Conservation (phyloP, 2,113 vertebrate species). For the Onychorhynchus coronatus region DNA sequence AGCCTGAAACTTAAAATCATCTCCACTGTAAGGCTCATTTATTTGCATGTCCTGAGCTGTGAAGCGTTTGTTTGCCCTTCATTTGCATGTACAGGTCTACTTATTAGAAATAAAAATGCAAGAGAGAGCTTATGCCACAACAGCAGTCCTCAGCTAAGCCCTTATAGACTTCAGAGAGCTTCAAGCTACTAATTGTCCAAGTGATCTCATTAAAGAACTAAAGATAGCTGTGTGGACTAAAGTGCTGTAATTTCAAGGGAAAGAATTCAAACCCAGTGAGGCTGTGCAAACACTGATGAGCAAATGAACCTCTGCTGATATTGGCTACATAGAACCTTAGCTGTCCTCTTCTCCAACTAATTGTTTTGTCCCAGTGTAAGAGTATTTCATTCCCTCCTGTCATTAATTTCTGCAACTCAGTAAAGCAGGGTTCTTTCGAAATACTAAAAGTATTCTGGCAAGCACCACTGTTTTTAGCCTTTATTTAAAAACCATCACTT, state of each 20-base stretch:
- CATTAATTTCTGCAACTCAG: not conserved
- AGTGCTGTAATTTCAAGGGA: not conserved
- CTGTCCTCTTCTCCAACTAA: not conserved
- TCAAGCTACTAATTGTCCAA: conserved; percentile 32
- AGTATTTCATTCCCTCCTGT: not conserved
- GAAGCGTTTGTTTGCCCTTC: not conserved
- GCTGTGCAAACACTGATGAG: not conserved
- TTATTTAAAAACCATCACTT: not conserved
- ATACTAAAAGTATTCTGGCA: not conserved
- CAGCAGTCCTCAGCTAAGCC: not conserved
- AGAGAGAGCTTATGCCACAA: not conserved
- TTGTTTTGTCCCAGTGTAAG: not conserved
- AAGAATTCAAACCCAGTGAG: conserved; percentile 27
- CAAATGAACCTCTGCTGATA: not conserved
- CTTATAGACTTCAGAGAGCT: not conserved
- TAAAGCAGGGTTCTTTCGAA: not conserved
- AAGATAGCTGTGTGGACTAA: conserved; percentile 38
- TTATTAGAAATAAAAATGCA: not conserved
- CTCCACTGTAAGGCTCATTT: not conserved
- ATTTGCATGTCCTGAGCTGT: not conserved
- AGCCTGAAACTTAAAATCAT: not conserved
- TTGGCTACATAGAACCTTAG: not conserved
- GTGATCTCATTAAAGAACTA: conserved; percentile 63
- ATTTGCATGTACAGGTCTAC: not conserved
- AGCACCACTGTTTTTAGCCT: not conserved